A percentile compares a stretch with the other conserved stretches of the same genome.
Evolutionary conservation across 2,888 invertebrate species (phyloP).

Genomic region (Lepidocyrtinus sp.): DNA sequence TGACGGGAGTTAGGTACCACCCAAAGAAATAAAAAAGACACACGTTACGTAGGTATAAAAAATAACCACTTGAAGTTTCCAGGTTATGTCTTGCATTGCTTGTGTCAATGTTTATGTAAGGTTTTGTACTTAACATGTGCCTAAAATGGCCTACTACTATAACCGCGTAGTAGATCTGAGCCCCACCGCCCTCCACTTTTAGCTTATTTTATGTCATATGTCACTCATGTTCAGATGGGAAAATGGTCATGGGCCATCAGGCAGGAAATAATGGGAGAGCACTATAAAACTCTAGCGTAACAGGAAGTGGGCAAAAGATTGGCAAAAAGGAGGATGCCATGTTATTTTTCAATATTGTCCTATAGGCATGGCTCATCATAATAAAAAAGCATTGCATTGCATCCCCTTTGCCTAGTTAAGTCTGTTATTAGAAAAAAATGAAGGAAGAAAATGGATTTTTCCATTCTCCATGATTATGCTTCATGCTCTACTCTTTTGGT

Average conservation of each 20-base stretch:
- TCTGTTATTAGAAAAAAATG: not conserved
- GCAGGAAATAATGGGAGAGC: not conserved
- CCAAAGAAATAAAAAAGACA: not conserved
- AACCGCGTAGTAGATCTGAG: too few species aligned
- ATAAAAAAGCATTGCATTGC: not conserved
- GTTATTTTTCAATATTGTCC: slow-evolving; percentile 5
- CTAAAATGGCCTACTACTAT: not conserved
- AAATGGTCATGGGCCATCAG: slow-evolving; percentile 35
- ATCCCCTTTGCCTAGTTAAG: not conserved
- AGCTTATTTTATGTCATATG: not conserved
- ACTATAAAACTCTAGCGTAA: slow-evolving; percentile 10
- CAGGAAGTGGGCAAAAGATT: slow-evolving; percentile 1
- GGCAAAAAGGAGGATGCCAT: not conserved
- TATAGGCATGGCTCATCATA: not conserved
- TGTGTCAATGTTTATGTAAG: slow-evolving; percentile 11
- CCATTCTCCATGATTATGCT: not conserved
- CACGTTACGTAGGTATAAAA: not conserved
- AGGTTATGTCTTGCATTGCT: not conserved
- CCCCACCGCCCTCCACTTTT: not conserved
- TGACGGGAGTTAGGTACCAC: too few species aligned
- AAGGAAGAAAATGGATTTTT: not conserved
- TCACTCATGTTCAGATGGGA: slow-evolving; percentile 15
- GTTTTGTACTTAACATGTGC: slow-evolving; percentile 7
- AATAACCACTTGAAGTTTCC: not conserved
- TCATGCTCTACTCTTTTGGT: not conserved